phyloP scores from a whole-genome alignment of 1,140 invertebrate genomes.

The Hylaeus volcanicus region DNA sequence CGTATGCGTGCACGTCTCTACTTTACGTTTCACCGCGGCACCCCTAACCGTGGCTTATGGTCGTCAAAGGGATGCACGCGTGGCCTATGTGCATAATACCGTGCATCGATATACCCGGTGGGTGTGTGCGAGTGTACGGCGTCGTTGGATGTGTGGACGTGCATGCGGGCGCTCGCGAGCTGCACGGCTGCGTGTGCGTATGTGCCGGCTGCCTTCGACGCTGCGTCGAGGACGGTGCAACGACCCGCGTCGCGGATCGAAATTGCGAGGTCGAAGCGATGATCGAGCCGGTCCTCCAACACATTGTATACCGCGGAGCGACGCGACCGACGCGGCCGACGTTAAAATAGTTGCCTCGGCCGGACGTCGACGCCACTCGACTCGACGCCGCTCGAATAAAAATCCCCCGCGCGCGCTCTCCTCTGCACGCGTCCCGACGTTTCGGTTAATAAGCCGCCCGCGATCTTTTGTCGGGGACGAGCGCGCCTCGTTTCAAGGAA shows the following conservation, averaged over 20 bases:
- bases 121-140: not conserved
- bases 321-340: conserved; percentile 44
- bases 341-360: conserved; percentile 51
- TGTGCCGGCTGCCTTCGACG: conserved; percentile 57
- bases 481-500: not conserved
- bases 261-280: conserved; percentile 65
- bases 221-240: conserved; percentile 63
- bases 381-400: conserved; percentile 39
- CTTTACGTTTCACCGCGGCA: conserved; percentile 62
- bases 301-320: conserved; percentile 47
- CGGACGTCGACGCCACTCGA: conserved; percentile 32
- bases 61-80: conserved; percentile 73
- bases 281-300: conserved; percentile 60
- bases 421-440: conserved; percentile 16
- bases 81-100: conserved; percentile 67
- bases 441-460: conserved; percentile 29
- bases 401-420: not conserved
- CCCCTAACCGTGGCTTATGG: conserved; percentile 70
- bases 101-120: conserved; percentile 58
- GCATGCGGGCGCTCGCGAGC: not conserved
- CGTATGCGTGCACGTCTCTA: conserved; percentile 43
- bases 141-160: conserved; percentile 1
- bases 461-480: conserved; percentile 26
- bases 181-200: not conserved
- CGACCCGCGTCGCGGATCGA: conserved; percentile 66